phyloP scores from a whole-genome alignment of 2,888 invertebrate genomes.

The Achlya flavicornis region DNA sequence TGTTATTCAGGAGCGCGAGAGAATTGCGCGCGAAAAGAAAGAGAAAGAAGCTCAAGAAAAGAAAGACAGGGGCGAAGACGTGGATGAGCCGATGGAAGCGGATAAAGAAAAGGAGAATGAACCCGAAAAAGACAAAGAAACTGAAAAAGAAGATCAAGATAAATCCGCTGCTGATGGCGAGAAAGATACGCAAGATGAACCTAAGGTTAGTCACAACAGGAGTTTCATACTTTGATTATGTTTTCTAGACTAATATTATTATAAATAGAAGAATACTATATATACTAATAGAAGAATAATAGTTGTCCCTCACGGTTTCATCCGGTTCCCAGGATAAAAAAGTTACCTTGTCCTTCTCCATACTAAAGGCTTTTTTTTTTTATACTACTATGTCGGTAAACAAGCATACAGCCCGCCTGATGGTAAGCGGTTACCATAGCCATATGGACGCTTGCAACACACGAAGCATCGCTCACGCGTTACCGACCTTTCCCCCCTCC shows the following conservation, averaged over 20 bases:
- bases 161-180: conserved; percentile 11
- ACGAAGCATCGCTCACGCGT: too few relatives aligned
- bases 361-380: too few relatives aligned
- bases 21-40: conserved; percentile 51
- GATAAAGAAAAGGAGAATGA: conserved; percentile 12
- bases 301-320: too few relatives aligned
- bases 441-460: too few relatives aligned
- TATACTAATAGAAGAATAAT: not conserved
- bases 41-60: conserved; percentile 47
- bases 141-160: conserved; percentile 21
- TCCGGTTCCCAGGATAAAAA: too few relatives aligned
- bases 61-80: conserved; percentile 40
- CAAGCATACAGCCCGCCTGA: too few relatives aligned
- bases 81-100: not conserved
- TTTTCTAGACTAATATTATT: too few relatives aligned
- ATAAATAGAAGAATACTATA: not conserved
- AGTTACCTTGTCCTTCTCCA: too few relatives aligned
- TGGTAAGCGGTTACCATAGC: too few relatives aligned
- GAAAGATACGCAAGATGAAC: conserved; percentile 26
- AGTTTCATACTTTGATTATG: not conserved
- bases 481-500: too few relatives aligned
- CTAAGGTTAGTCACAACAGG: conserved; percentile 20
- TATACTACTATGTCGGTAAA: too few relatives aligned
- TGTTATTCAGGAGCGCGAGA: conserved; percentile 55
- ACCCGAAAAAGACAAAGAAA: conserved; percentile 14